Conservation (phyloP, 2,888 invertebrate species). For the Pammene aurita region DNA sequence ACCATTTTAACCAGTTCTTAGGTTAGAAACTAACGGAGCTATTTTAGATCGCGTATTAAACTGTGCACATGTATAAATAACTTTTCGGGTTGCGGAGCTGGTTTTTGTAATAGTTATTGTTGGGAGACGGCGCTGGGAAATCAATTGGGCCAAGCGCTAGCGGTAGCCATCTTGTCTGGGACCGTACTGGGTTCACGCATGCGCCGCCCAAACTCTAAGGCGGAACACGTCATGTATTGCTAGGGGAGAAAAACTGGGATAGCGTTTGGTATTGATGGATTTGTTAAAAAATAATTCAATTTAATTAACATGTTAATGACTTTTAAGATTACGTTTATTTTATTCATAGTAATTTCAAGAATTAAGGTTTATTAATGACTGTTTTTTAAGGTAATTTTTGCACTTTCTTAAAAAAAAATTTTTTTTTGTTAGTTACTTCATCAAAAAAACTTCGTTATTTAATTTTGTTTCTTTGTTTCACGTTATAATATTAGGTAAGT, state of each 20-base stretch:
- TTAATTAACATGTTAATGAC: too few relatives aligned
- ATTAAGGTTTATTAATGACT: too few relatives aligned
- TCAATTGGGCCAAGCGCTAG: conserved; percentile 70
- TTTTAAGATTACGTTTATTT: too few relatives aligned
- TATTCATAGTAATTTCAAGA: too few relatives aligned
- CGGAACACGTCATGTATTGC: conserved; percentile 29
- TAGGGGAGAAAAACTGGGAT: conserved; percentile 13
- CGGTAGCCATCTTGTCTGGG: conserved; percentile 73
- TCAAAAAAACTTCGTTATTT: too few relatives aligned
- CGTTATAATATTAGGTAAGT: too few relatives aligned
- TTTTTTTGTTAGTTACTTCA: too few relatives aligned
- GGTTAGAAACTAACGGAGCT: conserved; percentile 30
- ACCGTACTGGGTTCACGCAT: conserved; percentile 63
- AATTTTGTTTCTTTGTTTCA: too few relatives aligned
- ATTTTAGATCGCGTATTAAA: not conserved
- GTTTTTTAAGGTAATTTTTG: too few relatives aligned
- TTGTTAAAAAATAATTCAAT: not conserved
- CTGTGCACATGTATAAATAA: conserved; percentile 41
- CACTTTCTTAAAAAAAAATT: too few relatives aligned
- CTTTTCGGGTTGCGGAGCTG: conserved; percentile 43
- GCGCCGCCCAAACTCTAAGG: conserved; percentile 61
- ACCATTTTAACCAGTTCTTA: conserved; percentile 14
- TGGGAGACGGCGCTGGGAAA: conserved; percentile 66
- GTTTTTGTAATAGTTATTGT: conserved; percentile 50
- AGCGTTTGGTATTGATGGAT: not conserved